Percentiles rank a stretch among this genome's conserved stretches.
phyloP scores from a whole-genome alignment of 2,888 invertebrate genomes.

The Lasioglossum zephyrum region DNA sequence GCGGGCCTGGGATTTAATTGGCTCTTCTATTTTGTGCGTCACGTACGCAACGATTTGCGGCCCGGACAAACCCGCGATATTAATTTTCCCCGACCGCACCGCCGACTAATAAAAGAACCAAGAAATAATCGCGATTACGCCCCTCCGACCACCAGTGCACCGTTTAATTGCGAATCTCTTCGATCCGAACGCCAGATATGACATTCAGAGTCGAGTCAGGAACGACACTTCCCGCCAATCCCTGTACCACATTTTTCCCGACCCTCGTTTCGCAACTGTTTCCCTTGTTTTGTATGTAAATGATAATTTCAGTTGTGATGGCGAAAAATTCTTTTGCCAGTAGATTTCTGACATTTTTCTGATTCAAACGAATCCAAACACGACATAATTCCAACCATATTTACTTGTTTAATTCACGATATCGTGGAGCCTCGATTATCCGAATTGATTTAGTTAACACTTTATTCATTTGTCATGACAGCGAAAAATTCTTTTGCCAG shows the following conservation, averaged over 20 bases:
- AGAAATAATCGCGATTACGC: constrained; percentile 50
- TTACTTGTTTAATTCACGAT: too few species aligned
- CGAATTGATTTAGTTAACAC: too few species aligned
- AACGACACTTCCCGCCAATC: not conserved
- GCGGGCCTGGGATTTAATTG: constrained; percentile 73
- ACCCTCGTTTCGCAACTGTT: not conserved
- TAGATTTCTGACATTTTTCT: too few species aligned
- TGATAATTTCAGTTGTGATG: too few species aligned
- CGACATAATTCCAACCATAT: too few species aligned
- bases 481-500: too few species aligned
- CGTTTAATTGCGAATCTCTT: constrained; percentile 38
- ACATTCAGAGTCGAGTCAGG: not conserved
- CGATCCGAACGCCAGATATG: not conserved
- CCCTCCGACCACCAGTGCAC: constrained; percentile 5
- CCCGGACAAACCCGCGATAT: constrained; percentile 67
- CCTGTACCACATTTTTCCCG: not conserved
- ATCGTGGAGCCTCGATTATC: too few species aligned
- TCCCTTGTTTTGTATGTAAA: not conserved
- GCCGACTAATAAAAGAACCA: constrained; percentile 49
- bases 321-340: too few species aligned
- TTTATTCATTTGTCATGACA: too few species aligned
- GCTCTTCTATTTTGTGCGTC: constrained; percentile 73
- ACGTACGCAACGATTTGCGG: constrained; percentile 69
- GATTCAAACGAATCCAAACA: too few species aligned
- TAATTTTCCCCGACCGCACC: constrained; percentile 62